These are phyloP conservation scores for Meriones psammophilus DNA, from an alignment of 2,797 vertebrate species.

Conservation along the genomic window DNA sequence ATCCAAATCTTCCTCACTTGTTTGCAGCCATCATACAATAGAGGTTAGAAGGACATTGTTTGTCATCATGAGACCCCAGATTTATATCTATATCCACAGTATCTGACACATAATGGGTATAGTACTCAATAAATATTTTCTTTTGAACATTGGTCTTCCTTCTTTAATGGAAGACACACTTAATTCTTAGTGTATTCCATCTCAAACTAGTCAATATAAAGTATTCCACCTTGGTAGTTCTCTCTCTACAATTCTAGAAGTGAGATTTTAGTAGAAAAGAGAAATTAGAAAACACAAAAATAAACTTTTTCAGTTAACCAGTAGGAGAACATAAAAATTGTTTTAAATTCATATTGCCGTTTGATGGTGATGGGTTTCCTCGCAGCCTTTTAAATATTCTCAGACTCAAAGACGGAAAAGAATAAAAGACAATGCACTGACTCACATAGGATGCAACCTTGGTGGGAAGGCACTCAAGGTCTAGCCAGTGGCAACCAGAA, in stretches of 20 bases:
- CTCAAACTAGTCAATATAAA: neutral
- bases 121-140: neutral
- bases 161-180: neutral
- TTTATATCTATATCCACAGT: neutral
- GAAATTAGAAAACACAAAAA: neutral
- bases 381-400: slow-evolving; percentile 6
- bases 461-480: neutral
- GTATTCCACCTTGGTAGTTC: neutral
- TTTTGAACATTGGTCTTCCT: neutral
- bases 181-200: neutral
- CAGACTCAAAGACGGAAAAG: neutral
- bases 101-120: neutral
- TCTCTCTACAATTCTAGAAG: neutral
- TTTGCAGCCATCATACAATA: neutral
- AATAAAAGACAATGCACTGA: neutral
- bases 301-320: neutral
- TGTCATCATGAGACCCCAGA: neutral
- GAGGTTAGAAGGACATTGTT: neutral
- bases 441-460: neutral
- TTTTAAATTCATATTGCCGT: neutral
- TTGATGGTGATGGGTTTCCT: neutral
- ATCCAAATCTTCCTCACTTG: slow-evolving; percentile 6
- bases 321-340: neutral
- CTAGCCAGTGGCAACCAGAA: neutral
- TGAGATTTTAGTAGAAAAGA: neutral